Evolutionary conservation across 2,888 invertebrate species (phyloP), one percentile per base, ranked within the genome.

Genomic region (Acrobasis consociella): DNA sequence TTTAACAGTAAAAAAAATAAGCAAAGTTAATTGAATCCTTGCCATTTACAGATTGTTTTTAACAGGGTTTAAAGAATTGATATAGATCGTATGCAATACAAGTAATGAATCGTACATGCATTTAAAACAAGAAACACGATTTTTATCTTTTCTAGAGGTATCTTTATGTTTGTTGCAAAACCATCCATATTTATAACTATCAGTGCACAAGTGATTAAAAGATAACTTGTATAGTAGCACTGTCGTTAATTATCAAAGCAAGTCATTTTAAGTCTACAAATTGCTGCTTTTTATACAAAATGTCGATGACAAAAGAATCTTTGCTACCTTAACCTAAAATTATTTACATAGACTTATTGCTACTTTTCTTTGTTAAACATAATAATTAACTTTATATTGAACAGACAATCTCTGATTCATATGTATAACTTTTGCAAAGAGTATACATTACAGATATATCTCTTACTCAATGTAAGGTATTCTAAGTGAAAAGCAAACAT

Each of bases 271-370:
- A 59, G 5, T 13, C 13, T 11, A 42, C 16, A 42, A 38, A 60
- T 22, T 60, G 10, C 42, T 39, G n/a, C 13, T 60, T 16, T 38
- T 42, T 11, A 50, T 37, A 59, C 59, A 59, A 59, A 38, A 31
- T n/a, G 16, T 37, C 59, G 16, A n/a, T 15, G 46, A 58, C 17
- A 31, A 11, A 42, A 13, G 31, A 46, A 22, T n/a, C 37, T 46
- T 16, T 8, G 7, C 9, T 50, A 52, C 9, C 60, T 51, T 60
- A 60, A 17, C 13, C 37, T 60, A 60, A 2, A 39, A 37, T 15
- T 60, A 60, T 60, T 51, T 60, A 60, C 60, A 60, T 39, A 16
- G 17, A 17, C 51, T 49, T 62, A 62, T 53, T 50, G 58, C 61
- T 56, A 58, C 51, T 50, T 53, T 65, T 58, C 46, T 61, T 55